phyloP scores from a whole-genome alignment of 2,797 vertebrate genomes.

The Ispidina lecontei region DNA sequence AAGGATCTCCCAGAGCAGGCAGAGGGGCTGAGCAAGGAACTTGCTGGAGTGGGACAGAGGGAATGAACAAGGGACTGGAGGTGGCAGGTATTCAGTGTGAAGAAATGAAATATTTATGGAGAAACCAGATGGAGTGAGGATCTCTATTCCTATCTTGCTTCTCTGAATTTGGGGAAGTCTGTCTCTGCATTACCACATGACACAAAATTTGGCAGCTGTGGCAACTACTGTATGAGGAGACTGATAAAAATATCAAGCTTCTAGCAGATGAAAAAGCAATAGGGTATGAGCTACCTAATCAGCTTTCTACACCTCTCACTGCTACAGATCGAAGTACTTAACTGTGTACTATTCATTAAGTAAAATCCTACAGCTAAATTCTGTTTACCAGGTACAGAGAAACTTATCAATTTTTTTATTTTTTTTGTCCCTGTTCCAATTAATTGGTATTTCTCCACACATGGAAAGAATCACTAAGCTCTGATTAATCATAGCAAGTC shows the following conservation, averaged over 20 bases:
- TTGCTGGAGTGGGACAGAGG: neutral
- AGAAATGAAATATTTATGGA: neutral
- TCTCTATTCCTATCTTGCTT: neutral
- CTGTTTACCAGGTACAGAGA: slow-evolving; percentile 44
- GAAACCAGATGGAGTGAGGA: neutral
- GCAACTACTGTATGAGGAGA: neutral
- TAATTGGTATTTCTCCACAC: slow-evolving; percentile 43
- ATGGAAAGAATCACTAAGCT: slow-evolving; percentile 28
- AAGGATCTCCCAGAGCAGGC: neutral
- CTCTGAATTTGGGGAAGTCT: neutral
- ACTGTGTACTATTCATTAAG: slow-evolving; percentile 11
- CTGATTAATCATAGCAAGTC: neutral
- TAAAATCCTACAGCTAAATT: slow-evolving; percentile 33
- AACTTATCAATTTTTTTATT: neutral
- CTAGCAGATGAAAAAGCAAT: slow-evolving; percentile 17
- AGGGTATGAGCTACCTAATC: slow-evolving; percentile 16
- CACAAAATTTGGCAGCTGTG: neutral
- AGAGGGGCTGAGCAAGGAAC: neutral
- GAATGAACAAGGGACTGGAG: neutral
- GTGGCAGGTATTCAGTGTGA: neutral
- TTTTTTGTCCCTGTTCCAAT: slow-evolving; percentile 26
- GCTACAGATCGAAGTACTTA: neutral
- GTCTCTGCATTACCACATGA: neutral
- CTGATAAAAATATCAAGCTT: slow-evolving; percentile 21
- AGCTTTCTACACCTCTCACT: slow-evolving; percentile 27